Evolutionary conservation across 1,140 invertebrate species (phyloP).

Genomic region (Homarus americanus): DNA sequence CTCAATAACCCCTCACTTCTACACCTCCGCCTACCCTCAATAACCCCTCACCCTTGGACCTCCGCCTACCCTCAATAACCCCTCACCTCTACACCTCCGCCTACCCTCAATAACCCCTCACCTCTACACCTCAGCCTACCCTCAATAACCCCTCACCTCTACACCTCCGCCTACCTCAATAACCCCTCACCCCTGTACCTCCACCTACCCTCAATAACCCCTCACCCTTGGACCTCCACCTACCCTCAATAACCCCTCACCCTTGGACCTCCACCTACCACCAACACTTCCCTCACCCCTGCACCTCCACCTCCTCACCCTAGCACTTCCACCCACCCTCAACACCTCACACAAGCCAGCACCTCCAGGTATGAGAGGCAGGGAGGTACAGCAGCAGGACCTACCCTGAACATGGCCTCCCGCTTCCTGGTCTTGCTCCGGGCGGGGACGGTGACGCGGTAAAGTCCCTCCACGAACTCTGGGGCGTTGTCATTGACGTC

Average conservation of each 20-base stretch:
- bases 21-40: not conserved
- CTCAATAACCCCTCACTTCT: too few species aligned
- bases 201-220: too few species aligned
- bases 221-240: not conserved
- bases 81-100: not conserved
- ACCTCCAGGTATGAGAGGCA: not conserved
- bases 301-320: too few species aligned
- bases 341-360: not conserved
- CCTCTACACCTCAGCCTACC: not conserved
- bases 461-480: slow-evolving; percentile 81
- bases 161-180: too few species aligned
- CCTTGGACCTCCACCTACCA: too few species aligned
- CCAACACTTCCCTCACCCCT: too few species aligned
- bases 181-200: not conserved
- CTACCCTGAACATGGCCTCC: slow-evolving; percentile 63
- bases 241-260: not conserved
- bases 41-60: not conserved
- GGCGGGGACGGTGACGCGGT: slow-evolving; percentile 81
- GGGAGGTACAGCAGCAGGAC: not conserved
- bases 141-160: too few species aligned
- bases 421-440: slow-evolving; percentile 47
- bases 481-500: slow-evolving; percentile 96
- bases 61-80: too few species aligned
- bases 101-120: too few species aligned
- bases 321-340: not conserved